Evolutionary conservation across 2,797 vertebrate genomes (phyloP).

Genomic region (Loriculus beryllinus): DNA sequence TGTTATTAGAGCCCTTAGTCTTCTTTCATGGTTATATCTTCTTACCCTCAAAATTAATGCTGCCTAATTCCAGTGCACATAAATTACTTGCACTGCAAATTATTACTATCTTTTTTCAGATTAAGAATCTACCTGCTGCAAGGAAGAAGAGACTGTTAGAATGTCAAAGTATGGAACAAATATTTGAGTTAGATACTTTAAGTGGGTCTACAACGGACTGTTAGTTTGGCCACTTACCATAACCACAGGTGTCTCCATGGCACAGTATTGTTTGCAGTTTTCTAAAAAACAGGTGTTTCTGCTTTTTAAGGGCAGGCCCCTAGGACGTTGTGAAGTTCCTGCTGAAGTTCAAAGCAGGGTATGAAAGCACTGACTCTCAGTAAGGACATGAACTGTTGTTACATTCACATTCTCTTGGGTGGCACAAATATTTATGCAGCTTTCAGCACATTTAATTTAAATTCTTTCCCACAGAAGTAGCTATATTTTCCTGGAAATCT

Average conservation of each 20-base stretch:
- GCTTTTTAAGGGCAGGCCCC: background rate
- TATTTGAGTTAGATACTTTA: background rate
- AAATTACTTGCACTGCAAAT: background rate
- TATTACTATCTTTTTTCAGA: background rate
- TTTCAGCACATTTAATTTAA: constrained; percentile 51
- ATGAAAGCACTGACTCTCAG: constrained; percentile 42
- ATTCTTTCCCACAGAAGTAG: background rate
- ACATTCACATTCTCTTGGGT: constrained; percentile 35
- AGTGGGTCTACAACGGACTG: background rate
- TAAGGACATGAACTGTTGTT: constrained; percentile 38
- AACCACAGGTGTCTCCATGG: background rate
- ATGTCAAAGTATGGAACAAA: background rate
- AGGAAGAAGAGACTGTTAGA: background rate
- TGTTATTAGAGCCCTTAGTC: background rate
- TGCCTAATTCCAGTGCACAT: background rate
- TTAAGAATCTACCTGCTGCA: background rate
- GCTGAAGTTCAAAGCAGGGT: constrained; percentile 65
- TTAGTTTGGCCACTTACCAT: background rate
- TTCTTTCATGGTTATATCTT: background rate
- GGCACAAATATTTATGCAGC: constrained; percentile 65
- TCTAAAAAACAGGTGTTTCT: constrained; percentile 46
- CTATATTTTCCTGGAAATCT: constrained; percentile 7
- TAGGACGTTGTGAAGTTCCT: constrained; percentile 34
- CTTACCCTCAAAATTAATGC: background rate
- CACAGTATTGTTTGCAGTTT: constrained; percentile 37